A percentile compares a stretch with the other conserved stretches of the same genome.
Conservation (phyloP, 2,888 invertebrate genomes). For the Drosophila subsilvestris region DNA sequence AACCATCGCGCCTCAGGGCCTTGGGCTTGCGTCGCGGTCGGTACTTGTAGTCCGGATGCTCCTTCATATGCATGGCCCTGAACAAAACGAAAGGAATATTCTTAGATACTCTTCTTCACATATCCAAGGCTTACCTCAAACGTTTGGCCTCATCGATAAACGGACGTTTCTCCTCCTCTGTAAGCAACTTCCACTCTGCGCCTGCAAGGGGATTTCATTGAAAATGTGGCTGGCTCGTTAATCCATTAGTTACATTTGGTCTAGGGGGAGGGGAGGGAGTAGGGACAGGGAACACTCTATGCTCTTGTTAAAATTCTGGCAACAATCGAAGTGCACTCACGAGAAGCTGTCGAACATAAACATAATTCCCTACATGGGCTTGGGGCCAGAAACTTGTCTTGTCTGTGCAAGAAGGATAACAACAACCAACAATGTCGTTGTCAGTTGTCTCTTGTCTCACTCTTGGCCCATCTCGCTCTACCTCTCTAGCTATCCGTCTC, state of each 20-base stretch:
- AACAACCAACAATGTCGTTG: slow-evolving; percentile 62
- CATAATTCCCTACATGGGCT: slow-evolving; percentile 24
- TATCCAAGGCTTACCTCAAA: slow-evolving; percentile 84
- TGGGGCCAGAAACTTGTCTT: slow-evolving; percentile 55
- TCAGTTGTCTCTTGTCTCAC: slow-evolving; percentile 41
- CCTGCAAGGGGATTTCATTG: slow-evolving; percentile 85
- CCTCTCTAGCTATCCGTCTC: slow-evolving; percentile 33
- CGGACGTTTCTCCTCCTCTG: slow-evolving; percentile 97
- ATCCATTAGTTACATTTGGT: slow-evolving; percentile 63
- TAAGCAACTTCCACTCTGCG: slow-evolving; percentile 97
- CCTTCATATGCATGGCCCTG: slow-evolving; percentile 97
- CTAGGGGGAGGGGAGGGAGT: too few relatives aligned
- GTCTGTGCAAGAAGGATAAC: slow-evolving; percentile 71
- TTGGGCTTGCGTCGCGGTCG: slow-evolving; percentile 95
- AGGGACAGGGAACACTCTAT: slow-evolving; percentile 39
- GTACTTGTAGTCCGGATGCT: slow-evolving; percentile 97
- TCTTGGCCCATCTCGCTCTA: slow-evolving; percentile 3
- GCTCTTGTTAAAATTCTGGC: slow-evolving; percentile 56
- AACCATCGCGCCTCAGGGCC: slow-evolving; percentile 94
- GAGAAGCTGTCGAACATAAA: slow-evolving; percentile 49
- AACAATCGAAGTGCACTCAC: slow-evolving; percentile 58
- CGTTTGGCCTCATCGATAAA: slow-evolving; percentile 99
- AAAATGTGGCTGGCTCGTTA: slow-evolving; percentile 54
- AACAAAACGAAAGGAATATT: slow-evolving; percentile 24
- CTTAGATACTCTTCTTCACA: background rate